Evolutionary conservation across 2,797 vertebrate species (phyloP).

Genomic region (Emydoidea blandingii): DNA sequence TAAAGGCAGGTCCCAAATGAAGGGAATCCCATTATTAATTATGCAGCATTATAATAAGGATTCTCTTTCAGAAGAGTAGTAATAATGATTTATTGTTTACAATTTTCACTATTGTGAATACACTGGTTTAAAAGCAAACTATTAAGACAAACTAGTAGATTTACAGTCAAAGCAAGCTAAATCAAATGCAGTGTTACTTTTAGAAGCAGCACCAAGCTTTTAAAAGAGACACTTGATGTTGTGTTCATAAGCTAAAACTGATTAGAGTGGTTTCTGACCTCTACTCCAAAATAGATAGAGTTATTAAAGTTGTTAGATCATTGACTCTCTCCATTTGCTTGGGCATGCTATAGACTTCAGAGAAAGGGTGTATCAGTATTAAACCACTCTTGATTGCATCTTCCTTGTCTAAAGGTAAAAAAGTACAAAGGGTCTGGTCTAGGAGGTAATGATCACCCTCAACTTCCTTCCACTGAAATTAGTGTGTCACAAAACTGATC

Average conservation of each 20-base stretch:
- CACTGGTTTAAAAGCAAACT: neutral
- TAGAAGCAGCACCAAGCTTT: neutral
- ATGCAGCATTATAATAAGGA: neutral
- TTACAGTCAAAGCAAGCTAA: conserved; percentile 1
- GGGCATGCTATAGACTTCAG: neutral
- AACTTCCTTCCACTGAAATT: neutral
- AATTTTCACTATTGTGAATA: neutral
- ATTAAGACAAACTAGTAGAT: conserved; percentile 6
- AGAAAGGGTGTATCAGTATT: neutral
- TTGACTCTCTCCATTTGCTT: neutral
- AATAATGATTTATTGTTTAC: neutral
- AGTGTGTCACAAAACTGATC: neutral
- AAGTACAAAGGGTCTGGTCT: neutral
- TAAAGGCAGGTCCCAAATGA: neutral
- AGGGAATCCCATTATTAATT: neutral
- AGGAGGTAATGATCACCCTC: neutral
- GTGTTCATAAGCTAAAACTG: neutral
- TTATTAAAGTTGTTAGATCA: neutral
- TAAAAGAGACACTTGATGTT: neutral
- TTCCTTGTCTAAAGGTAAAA: neutral
- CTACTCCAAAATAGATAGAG: neutral
- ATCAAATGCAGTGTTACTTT: neutral
- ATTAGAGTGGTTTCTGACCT: neutral
- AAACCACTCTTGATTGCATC: neutral
- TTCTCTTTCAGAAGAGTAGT: neutral